Evolutionary conservation across 2,797 vertebrate genomes (phyloP).

Genomic region (Sebastes taczanowskii): DNA sequence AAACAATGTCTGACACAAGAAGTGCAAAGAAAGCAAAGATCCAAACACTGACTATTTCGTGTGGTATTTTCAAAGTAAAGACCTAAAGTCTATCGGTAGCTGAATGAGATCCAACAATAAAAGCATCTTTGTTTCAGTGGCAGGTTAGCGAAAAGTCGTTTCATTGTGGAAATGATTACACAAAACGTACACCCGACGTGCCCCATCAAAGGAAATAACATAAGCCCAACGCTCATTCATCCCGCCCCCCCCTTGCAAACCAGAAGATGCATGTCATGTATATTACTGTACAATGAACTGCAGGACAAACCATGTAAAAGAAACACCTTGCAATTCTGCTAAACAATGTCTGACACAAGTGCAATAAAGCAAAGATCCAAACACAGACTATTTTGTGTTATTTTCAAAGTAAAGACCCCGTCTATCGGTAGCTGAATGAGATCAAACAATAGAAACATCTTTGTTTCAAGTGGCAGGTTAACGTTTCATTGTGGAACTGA

Average conservation of each 20-base stretch:
- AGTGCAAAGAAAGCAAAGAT: not conserved
- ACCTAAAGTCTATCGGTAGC: no score
- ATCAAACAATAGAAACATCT: conserved; percentile 28
- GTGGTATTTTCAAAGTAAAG: not conserved
- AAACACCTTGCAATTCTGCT: not conserved
- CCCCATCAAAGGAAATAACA: no score
- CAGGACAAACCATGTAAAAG: not conserved
- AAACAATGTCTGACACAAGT: not conserved
- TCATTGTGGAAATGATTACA: not conserved
- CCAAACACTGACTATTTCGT: not conserved
- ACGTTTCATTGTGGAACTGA: not conserved
- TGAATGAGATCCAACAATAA: not conserved
- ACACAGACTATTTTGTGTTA: not conserved
- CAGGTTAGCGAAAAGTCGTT: not conserved
- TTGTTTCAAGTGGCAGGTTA: conserved; percentile 29
- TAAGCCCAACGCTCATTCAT: conserved; percentile 3
- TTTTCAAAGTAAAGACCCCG: not conserved
- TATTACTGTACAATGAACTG: conserved; percentile 68
- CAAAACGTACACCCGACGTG: no score
- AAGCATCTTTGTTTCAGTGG: conserved; percentile 45
- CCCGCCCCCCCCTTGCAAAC: no score
- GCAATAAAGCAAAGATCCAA: not conserved
- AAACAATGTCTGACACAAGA: not conserved
- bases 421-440: not conserved
- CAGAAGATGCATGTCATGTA: conserved; percentile 59